Percentiles rank a stretch among this genome's conserved stretches.
phyloP scores from a whole-genome alignment of 2,888 invertebrate genomes.

The Marronus borbonicus region DNA sequence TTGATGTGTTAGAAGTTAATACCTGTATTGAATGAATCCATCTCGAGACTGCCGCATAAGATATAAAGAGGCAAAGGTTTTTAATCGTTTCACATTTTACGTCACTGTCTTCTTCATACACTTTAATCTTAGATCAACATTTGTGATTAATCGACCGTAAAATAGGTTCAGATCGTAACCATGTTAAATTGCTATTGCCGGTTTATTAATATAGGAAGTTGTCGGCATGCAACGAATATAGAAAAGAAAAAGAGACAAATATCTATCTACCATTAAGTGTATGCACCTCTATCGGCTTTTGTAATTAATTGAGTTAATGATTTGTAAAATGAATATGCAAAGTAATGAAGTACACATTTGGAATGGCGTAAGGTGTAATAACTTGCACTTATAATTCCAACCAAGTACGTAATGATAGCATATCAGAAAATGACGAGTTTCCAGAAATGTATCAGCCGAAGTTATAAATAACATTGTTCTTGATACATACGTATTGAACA shows the following conservation, averaged over 20 bases:
- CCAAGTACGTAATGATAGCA: too few species aligned
- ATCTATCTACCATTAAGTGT: background rate
- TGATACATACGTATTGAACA: too few species aligned
- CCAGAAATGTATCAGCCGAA: too few species aligned
- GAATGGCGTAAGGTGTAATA: too few species aligned
- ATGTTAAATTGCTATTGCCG: slow-evolving; percentile 46
- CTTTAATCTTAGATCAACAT: slow-evolving; percentile 19
- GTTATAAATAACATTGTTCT: too few species aligned
- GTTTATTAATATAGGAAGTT: slow-evolving; percentile 46
- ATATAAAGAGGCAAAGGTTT: background rate
- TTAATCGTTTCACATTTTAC: slow-evolving; percentile 14
- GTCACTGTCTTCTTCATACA: slow-evolving; percentile 26
- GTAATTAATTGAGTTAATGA: slow-evolving; percentile 2
- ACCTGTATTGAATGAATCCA: background rate
- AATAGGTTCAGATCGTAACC: slow-evolving; percentile 45
- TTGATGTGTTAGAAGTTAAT: slow-evolving; percentile 14
- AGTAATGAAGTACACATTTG: background rate
- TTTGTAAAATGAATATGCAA: background rate
- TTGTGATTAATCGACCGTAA: slow-evolving; percentile 49
- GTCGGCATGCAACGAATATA: slow-evolving; percentile 1
- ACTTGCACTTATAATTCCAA: too few species aligned
- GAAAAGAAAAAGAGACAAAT: background rate
- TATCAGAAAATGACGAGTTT: too few species aligned
- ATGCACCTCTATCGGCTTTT: background rate
- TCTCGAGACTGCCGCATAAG: background rate